Evolutionary conservation across 2,113 vertebrate species (phyloP).

Genomic region (Polyodon spathula): DNA sequence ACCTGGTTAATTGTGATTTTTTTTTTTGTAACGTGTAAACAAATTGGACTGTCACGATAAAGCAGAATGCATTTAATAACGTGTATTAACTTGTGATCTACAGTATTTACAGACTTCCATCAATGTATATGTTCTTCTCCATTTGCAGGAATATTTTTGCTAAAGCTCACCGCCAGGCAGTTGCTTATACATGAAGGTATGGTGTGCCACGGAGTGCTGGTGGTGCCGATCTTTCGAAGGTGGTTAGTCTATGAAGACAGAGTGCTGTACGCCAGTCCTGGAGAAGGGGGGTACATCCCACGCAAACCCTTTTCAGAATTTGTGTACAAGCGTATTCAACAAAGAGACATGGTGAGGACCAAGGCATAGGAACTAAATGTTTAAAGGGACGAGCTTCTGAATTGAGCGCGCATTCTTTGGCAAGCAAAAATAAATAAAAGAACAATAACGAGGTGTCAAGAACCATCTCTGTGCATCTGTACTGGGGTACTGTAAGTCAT

Average conservation of each 20-base stretch:
- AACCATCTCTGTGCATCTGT: background rate
- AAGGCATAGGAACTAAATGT: slow-evolving; percentile 22
- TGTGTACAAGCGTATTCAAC: slow-evolving; percentile 74
- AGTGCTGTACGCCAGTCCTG: slow-evolving; percentile 55
- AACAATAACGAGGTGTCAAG: background rate
- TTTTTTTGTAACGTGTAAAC: too few species aligned
- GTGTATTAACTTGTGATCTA: too few species aligned
- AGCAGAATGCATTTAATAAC: too few species aligned
- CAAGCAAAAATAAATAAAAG: background rate
- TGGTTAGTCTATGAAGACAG: slow-evolving; percentile 81
- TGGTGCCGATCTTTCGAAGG: slow-evolving; percentile 78
- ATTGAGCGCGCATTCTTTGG: too few species aligned
- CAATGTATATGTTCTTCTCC: background rate
- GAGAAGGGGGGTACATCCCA: slow-evolving; percentile 72
- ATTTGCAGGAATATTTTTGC: slow-evolving; percentile 78
- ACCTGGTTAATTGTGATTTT: too few species aligned
- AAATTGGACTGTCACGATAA: too few species aligned
- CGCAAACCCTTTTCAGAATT: slow-evolving; percentile 77
- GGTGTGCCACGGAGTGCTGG: slow-evolving; percentile 83
- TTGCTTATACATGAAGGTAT: slow-evolving; percentile 95
- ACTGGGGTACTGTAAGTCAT: background rate
- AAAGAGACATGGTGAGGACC: slow-evolving; percentile 70
- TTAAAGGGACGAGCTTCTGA: background rate
- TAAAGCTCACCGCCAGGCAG: slow-evolving; percentile 87
- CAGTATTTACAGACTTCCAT: too few species aligned